Evolutionary conservation across 2,797 vertebrate genomes (phyloP), one percentile per base, ranked within the genome.

Genomic region (Distichodus sexfasciatus): DNA sequence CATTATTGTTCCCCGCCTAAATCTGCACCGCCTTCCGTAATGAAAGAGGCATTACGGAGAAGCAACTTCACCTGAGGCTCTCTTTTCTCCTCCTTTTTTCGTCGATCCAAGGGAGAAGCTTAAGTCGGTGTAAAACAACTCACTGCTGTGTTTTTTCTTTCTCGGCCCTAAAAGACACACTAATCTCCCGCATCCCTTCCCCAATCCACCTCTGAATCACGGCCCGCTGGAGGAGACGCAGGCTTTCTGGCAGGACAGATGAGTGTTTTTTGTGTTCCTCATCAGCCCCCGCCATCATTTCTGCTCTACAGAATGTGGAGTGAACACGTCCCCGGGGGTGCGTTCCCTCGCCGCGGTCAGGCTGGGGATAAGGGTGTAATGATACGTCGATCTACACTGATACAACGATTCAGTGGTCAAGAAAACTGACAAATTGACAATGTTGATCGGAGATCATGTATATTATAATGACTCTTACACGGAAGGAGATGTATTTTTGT

Each of bases 131-230:
- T 66, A 59, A 70, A 69, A 61, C 66, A 51, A 24, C 14, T 26
- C 62, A n/a, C 36, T 70, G 51, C 69, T 28, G 55, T 33, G 50
- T 66, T 70, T 40, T 62, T 33, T 40, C 24, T 53, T 19, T 12
- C 17, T 55, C 50, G 50, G 38, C 15, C 50, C 69, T 74, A 48
- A 72, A 53, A 64, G 26, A 14, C 17, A 47, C 10, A 23, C 15
- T 60, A 60, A 69, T 54, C 69, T 72, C 67, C n/a, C 50, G 54
- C 35, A 71, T 67, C 21, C 51, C 61, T 61, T 62, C 21, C 50
- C 50, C 72, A 70, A 55, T 66, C 74, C 66, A 63, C 47, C 38
- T 54, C 71, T 64, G 61, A 74, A 59, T 78, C 76, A 75, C 59
- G 66, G 53, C 54, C 38, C 66, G 58, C 66, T 70, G 66, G 61